Evolutionary conservation across 2,888 invertebrate species (phyloP), one percentile per base, ranked within the genome.

Genomic region (Noctua fimbriata): DNA sequence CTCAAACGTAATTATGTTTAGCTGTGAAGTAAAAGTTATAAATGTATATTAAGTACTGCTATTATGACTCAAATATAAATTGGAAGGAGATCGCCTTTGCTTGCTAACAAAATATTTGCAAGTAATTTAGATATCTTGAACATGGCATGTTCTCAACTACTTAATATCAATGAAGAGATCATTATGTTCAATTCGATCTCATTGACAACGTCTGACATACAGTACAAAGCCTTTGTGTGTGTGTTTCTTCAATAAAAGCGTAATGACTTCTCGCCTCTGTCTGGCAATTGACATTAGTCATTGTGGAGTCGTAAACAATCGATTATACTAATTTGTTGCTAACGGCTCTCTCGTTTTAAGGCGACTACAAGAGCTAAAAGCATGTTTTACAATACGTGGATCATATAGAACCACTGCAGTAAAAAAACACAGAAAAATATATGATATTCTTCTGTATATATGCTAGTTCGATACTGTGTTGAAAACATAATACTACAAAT

Each of bases 171-270:
- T 82, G 52, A 73, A 73, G 47, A 58, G 65, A 66, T 73, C 78
- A 83, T 79, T 74, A 70, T 60, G 55, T n/a, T 73, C 80, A 76
- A 84, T 83, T 83, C 63, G 72, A 65, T 63, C 80, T 47, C 80
- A 83, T 84, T 84, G 75, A 66, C 76, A 73, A 14, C 55, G 70
- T 67, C 69, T 73, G 73, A 47, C 78, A 28, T 47, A 73, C 41
- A 65, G 71, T 71, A 69, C 71, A 83, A 77, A 73, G 73, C 36
- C 44, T 47, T 58, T 79, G 32, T 74, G 41, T 69, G 49, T 36
- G 63, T 72, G 69, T 60, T 63, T 55, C 65, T 73, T 73, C 73
- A 82, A 82, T 78, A 79, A 83, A 72, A 69, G 44, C 73, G 52
- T 72, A 79, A 69, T 63, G 55, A 60, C n/a, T 63, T 47, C 47